These are phyloP conservation scores for Xenopus laevis DNA, from an alignment of 2,113 vertebrate species.

Conservation along the genomic window DNA sequence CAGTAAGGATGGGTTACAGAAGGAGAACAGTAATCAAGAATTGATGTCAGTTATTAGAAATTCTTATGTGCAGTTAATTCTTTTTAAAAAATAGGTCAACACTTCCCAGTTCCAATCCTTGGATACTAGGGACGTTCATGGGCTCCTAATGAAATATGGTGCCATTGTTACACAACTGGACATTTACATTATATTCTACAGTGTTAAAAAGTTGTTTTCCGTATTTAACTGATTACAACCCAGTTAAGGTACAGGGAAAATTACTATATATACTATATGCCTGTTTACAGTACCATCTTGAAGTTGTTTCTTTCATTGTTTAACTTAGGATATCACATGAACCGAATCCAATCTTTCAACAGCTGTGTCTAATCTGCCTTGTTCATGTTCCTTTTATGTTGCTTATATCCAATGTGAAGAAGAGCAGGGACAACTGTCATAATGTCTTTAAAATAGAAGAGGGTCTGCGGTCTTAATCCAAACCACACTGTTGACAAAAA, in stretches of 20 bases:
- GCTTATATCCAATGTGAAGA: slow-evolving; percentile 18
- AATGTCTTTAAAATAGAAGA: slow-evolving; percentile 7
- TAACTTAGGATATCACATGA: slow-evolving; percentile 34
- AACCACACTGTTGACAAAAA: neutral
- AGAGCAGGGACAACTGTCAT: slow-evolving; percentile 13
- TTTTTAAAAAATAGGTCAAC: too few relatives aligned
- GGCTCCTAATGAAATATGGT: too few relatives aligned
- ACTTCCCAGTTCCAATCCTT: too few relatives aligned
- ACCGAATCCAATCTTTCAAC: slow-evolving; percentile 25
- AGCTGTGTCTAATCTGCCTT: slow-evolving; percentile 25
- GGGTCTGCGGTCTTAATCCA: neutral
- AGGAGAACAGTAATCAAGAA: too few relatives aligned
- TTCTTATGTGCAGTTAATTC: too few relatives aligned
- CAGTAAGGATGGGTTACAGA: too few relatives aligned
- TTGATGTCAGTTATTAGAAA: too few relatives aligned
- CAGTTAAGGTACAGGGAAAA: neutral
- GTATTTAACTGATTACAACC: neutral
- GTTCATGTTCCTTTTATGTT: slow-evolving; percentile 31
- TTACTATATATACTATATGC: neutral
- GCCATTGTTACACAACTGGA: too few relatives aligned
- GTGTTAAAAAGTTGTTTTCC: too few relatives aligned
- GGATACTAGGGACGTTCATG: too few relatives aligned
- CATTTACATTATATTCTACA: too few relatives aligned
- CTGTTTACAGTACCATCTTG: slow-evolving; percentile 4
- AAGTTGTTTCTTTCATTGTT: slow-evolving; percentile 11